Evolutionary conservation across 2,113 vertebrate species (phyloP).

Genomic region (Atrichornis clamosus): DNA sequence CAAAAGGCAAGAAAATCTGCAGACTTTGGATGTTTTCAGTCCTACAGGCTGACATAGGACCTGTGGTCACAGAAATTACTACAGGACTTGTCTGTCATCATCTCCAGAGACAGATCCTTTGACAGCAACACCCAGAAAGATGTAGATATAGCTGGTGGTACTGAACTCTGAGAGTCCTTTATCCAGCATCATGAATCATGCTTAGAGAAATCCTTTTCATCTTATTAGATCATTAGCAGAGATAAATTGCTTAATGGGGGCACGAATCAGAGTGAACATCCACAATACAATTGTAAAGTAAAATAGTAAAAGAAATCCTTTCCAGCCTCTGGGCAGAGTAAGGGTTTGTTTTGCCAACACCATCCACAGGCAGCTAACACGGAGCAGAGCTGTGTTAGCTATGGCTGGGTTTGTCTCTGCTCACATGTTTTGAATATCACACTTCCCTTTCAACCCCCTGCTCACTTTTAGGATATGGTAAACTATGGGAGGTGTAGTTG

Average conservation of each 20-base stretch:
- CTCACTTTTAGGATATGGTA: not conserved
- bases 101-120: not conserved
- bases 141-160: not conserved
- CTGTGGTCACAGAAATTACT: not conserved
- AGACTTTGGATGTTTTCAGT: not conserved
- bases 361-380: fast-evolving
- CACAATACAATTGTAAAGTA: not conserved
- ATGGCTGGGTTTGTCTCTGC: not conserved
- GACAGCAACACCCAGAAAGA: not conserved
- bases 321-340: not conserved
- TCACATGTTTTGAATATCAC: not conserved
- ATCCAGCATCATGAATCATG: not conserved
- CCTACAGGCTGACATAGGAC: not conserved
- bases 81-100: fast-evolving
- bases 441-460: not conserved
- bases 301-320: not conserved
- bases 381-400: not conserved
- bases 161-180: not conserved
- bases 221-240: not conserved
- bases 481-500: not conserved
- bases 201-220: not conserved
- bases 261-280: not conserved
- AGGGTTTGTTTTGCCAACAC: not conserved
- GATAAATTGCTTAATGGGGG: not conserved
- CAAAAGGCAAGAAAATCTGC: not conserved